Base-by-base conservation (phyloP, 2,113 vertebrate species). In the Callithrix jacchus region DNA sequence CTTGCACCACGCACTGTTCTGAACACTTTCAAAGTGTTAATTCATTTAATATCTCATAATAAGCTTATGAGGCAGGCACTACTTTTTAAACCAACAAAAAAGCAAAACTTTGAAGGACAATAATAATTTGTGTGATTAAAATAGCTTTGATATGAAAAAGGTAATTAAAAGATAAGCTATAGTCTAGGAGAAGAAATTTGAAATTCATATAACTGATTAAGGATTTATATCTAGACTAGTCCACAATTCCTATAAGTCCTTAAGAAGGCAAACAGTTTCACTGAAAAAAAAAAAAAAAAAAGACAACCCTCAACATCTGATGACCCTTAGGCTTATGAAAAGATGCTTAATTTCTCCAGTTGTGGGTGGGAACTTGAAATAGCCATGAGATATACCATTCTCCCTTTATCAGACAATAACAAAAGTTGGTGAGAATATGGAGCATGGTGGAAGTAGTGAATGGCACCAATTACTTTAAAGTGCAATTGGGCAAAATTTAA, bases 151-250 rank as follows among this genome's bases (percentile, higher is more conserved):
- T 87, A 45, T 84, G 61, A 88, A 97, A 90, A 96, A 73, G 68
- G 61, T 73, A 77, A 6, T 30, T 37, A 77, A 91, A 91, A 79
- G 40, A 52, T 2, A 74, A 89, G 1, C 25, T 81, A 18, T 71
- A 77, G 32, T 52, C 16, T 85, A 91, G 79, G 52, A 89, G 86
- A 89, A 93, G 25, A 93, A 77, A 94, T 83, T 91, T 87, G 52
- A 56, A 95, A 79, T 86, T 13, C 23, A 16, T 90, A 1, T 89
- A 93, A 47, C 30, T 91, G 32, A 82, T 68, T 40, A 42, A 94
- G 21, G 40, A 87, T 89, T 93, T 92, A 23, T 83, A 37, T 64
- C 35, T 92, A 68, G 14, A 86, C 4, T 81, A 37, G 42, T 5
- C 35, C 76, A 49, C 54, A 70, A 25, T 81, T 93, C 3, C 13